A percentile compares a stretch with the other conserved stretches of the same genome.
Conservation (phyloP, 1,140 invertebrate species). For the Drosophila rhopaloa region DNA sequence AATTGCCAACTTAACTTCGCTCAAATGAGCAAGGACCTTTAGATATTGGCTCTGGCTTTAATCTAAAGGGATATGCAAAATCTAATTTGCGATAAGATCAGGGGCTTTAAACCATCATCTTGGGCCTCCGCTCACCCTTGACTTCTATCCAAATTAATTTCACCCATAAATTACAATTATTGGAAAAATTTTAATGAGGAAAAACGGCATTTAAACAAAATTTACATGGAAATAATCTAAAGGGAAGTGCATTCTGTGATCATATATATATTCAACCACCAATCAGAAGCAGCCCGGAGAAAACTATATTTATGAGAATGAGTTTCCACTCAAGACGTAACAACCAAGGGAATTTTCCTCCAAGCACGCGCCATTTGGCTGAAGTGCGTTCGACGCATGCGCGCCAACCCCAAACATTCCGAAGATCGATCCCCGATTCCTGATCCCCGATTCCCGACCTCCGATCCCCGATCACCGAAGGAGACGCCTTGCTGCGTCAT, state of each 20-base stretch:
- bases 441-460: conserved; percentile 28
- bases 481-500: conserved; percentile 62
- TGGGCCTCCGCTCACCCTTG: conserved; percentile 16
- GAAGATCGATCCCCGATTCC: conserved; percentile 18
- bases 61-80: conserved; percentile 72
- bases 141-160: conserved; percentile 33
- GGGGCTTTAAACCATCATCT: conserved; percentile 22
- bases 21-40: conserved; percentile 56
- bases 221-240: conserved; percentile 49
- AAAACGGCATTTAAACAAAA: conserved; percentile 62
- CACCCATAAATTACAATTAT: conserved; percentile 77
- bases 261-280: conserved; percentile 19
- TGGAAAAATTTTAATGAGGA: conserved; percentile 66
- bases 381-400: conserved; percentile 62
- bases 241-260: conserved; percentile 38
- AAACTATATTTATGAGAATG: conserved; percentile 60
- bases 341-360: conserved; percentile 45
- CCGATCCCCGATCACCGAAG: conserved; percentile 19
- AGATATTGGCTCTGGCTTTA: conserved; percentile 1
- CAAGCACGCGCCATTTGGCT: conserved; percentile 65
- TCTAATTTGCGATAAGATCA: conserved; percentile 71
- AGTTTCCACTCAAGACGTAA: conserved; percentile 38
- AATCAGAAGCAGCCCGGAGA: conserved; percentile 47
- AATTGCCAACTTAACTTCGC: conserved; percentile 63
- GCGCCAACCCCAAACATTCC: conserved; percentile 17